Evolutionary conservation across 92 coral and sea anemone genomes (phyloP).

Genomic region (Pocillopora meandrina): DNA sequence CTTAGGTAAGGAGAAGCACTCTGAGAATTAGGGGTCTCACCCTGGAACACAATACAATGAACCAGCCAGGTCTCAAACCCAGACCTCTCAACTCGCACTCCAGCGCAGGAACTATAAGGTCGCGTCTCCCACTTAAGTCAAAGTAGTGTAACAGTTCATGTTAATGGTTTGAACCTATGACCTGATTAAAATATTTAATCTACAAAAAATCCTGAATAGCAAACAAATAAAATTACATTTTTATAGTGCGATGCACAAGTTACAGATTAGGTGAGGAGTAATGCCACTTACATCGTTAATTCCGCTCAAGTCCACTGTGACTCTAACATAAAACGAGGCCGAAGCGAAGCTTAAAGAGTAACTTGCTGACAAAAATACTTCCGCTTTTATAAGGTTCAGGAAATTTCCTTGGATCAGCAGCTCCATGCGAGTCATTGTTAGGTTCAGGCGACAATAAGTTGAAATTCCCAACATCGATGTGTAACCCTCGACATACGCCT

Average conservation of each 20-base stretch:
- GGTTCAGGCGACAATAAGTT: conserved; percentile 76
- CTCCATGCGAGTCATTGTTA: conserved; percentile 87
- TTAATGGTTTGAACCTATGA: too few species aligned
- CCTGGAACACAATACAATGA: too few species aligned
- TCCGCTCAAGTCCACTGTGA: conserved; percentile 82
- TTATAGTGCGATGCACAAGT: background rate
- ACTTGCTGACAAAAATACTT: conserved; percentile 81
- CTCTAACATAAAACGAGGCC: conserved; percentile 74
- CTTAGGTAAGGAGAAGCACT: too few species aligned
- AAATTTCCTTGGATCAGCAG: conserved; percentile 83
- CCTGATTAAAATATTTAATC: too few species aligned
- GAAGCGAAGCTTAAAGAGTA: conserved; percentile 56
- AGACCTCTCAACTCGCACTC: too few species aligned
- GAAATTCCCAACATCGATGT: conserved; percentile 75
- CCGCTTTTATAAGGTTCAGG: conserved; percentile 83
- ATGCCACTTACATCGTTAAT: conserved; percentile 69
- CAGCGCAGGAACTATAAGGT: too few species aligned
- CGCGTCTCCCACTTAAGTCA: too few species aligned
- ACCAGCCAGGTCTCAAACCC: too few species aligned
- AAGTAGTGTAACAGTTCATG: too few species aligned
- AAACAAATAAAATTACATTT: background rate
- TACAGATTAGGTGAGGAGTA: background rate
- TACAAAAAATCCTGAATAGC: too few species aligned
- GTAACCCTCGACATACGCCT: conserved; percentile 96
- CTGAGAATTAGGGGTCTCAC: too few species aligned